These are phyloP conservation scores for Tricholaema leucomelas DNA, from an alignment of 2,113 vertebrate species.

Conservation along the genomic window DNA sequence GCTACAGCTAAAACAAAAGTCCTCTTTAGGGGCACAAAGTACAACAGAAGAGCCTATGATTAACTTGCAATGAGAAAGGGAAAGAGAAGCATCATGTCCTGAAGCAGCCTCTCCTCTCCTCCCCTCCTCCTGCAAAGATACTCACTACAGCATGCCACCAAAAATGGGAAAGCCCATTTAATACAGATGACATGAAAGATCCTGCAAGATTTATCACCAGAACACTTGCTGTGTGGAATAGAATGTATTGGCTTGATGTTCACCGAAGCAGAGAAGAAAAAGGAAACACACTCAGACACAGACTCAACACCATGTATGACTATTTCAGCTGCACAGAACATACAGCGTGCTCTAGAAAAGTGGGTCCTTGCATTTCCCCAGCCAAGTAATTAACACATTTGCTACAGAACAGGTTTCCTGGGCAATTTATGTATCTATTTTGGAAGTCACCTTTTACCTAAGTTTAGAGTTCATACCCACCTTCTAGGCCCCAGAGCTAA, in stretches of 20 bases:
- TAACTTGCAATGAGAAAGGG: background rate
- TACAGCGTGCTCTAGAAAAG: background rate
- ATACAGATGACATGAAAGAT: background rate
- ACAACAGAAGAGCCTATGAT: background rate
- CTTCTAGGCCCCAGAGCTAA: background rate
- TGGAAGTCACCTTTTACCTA: background rate
- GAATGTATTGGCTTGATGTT: background rate
- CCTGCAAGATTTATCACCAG: background rate
- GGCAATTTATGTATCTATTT: background rate
- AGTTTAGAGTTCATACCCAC: background rate
- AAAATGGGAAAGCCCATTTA: background rate
- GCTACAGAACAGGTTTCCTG: background rate
- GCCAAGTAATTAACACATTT: background rate
- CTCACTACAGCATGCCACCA: background rate
- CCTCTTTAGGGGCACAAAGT: background rate
- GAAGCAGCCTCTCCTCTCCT: background rate
- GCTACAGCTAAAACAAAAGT: conserved; percentile 20
- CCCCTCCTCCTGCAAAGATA: background rate
- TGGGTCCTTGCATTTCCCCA: accelerated
- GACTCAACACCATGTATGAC: background rate
- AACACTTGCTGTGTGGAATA: background rate
- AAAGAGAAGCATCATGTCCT: background rate
- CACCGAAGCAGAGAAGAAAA: background rate
- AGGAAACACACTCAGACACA: background rate
- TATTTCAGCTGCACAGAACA: background rate